Evolutionary conservation across 2,888 invertebrate species (phyloP).

Genomic region (Strigamia maritima): DNA sequence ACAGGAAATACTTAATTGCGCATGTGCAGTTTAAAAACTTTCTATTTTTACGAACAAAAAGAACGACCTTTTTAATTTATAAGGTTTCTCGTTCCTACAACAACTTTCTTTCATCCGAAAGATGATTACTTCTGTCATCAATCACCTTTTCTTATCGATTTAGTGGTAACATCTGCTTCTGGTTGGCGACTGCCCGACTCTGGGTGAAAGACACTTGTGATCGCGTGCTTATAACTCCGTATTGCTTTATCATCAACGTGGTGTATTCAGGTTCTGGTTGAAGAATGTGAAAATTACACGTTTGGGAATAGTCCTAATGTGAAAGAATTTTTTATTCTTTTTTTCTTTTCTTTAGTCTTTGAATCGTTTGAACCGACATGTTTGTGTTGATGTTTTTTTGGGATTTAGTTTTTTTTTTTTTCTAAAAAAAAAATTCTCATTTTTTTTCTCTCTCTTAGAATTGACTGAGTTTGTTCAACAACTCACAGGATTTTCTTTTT

Average conservation of each 20-base stretch:
- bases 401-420: background rate
- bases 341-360: background rate
- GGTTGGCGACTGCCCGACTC: background rate
- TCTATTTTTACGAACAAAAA: background rate
- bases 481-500: too few relatives aligned
- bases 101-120: background rate
- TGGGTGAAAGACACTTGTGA: too few relatives aligned
- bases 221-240: too few relatives aligned
- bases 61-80: background rate
- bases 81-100: background rate
- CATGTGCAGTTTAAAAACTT: background rate
- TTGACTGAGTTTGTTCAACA: background rate
- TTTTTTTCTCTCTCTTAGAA: too few relatives aligned
- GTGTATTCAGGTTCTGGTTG: background rate
- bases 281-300: background rate
- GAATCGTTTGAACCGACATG: background rate
- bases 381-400: background rate
- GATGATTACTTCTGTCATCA: background rate
- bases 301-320: background rate
- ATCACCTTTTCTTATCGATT: background rate
- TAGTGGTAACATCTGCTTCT: background rate
- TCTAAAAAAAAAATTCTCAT: too few relatives aligned
- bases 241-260: background rate
- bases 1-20: too few relatives aligned
- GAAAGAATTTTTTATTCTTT: background rate